Base-by-base conservation (phyloP, 1,140 invertebrate genomes). In the Drosophila setifemur region DNA sequence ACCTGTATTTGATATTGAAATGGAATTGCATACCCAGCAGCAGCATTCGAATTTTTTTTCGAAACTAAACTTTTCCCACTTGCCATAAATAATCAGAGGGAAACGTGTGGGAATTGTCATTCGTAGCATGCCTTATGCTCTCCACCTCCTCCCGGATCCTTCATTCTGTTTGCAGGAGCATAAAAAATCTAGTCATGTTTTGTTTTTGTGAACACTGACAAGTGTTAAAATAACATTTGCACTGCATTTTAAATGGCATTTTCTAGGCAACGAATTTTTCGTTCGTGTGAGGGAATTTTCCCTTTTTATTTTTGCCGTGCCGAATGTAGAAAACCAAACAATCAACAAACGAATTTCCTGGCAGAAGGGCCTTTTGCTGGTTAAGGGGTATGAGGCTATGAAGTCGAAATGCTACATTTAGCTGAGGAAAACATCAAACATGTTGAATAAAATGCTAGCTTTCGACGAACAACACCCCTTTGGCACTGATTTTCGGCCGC, bases 161-260 rank as follows among this genome's bases (percentile, higher is more conserved):
- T n/a, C n/a, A n/a, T 12, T 33, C 31, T 23, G 4, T 14, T 49
- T n/a, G 26, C 28, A 42, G n/a, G n/a, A n/a, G 7, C 40, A 47
- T 48, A 23, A 40, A 66, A 44, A 29, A 39, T 21, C 23, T 23
- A 28, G 37, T 72, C 23, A 43, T 66, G 31, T 73, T 64, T 66
- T 63, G 26, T 63, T 54, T 58, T 21, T 64, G 19, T 47, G 58
- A 28, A 53, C 19, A 47, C 26, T 49, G 52, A 71, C 52, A 48
- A 73, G 71, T 73, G 71, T 73, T 73, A 64, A 73, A 73, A 73
- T 67, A 73, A 73, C 69, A 73, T 73, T 73, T 74, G 37, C 53
- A 67, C 60, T 73, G 72, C 44, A 73, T 74, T 67, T 67, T 31
- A 60, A 74, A 67, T 74, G 61, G 26, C 60, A 67, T 74, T 55